phyloP scores from a whole-genome alignment of 2,113 vertebrate species.

The Limnothrissa miodon region DNA sequence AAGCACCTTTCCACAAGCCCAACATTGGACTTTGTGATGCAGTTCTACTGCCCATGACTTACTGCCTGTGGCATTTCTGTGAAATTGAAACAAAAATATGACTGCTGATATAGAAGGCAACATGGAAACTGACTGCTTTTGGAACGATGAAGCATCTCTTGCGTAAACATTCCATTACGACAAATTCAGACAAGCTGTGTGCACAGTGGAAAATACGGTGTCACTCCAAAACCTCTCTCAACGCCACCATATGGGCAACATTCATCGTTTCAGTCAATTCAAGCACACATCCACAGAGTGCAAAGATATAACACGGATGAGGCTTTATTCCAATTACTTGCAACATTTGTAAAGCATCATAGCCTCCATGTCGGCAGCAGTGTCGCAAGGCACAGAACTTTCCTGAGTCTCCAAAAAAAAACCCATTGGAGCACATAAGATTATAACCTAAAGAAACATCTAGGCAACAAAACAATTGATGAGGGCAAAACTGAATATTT shows the following conservation, averaged over 20 bases:
- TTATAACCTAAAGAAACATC: neutral
- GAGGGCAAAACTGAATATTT: neutral
- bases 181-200: conserved; percentile 17
- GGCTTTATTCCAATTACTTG: neutral
- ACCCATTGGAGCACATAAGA: neutral
- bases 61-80: no score
- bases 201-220: neutral
- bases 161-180: neutral
- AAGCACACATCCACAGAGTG: neutral
- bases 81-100: no score
- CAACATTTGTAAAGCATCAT: neutral
- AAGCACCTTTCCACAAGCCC: no score
- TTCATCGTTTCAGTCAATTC: neutral
- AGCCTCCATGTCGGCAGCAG: neutral
- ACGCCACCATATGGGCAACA: neutral
- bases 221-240: conserved; percentile 8
- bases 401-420: neutral
- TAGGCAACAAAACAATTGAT: neutral
- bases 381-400: neutral
- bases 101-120: neutral
- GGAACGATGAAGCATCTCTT: neutral
- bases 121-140: neutral
- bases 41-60: neutral
- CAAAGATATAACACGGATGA: neutral
- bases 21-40: neutral